These are phyloP conservation scores for Porites lobata DNA, from an alignment of 92 coral and sea anemone species.

Conservation along the genomic window DNA sequence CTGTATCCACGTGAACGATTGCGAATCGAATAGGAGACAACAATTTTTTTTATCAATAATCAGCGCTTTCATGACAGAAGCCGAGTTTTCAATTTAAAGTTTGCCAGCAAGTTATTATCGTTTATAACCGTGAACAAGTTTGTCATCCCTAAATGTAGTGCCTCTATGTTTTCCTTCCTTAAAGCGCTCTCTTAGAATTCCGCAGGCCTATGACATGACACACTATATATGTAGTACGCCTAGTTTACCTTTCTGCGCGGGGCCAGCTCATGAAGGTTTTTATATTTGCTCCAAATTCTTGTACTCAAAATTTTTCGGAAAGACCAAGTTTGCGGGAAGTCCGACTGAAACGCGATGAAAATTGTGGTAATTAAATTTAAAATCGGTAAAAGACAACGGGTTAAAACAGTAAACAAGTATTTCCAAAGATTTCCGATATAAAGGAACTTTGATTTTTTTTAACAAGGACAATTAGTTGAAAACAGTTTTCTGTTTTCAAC, in stretches of 20 bases:
- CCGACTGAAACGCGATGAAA: constrained; percentile 3
- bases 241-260: neutral
- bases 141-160: too few relatives aligned
- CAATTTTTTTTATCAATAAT: neutral
- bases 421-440: too few relatives aligned
- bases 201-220: neutral
- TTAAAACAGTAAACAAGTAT: too few relatives aligned
- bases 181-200: neutral
- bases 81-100: neutral
- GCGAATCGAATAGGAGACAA: neutral
- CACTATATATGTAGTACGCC: neutral
- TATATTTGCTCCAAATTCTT: neutral
- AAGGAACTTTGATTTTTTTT: too few relatives aligned
- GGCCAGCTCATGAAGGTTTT: neutral
- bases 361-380: neutral
- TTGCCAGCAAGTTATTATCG: neutral
- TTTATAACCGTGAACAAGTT: neutral
- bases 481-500: too few relatives aligned
- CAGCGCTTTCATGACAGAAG: neutral
- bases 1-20: neutral
- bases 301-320: neutral
- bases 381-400: too few relatives aligned
- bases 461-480: too few relatives aligned
- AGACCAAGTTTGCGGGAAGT: neutral
- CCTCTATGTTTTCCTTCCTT: neutral